Base-by-base conservation (phyloP, 2,888 invertebrate species). In the Uloborus plumipes region DNA sequence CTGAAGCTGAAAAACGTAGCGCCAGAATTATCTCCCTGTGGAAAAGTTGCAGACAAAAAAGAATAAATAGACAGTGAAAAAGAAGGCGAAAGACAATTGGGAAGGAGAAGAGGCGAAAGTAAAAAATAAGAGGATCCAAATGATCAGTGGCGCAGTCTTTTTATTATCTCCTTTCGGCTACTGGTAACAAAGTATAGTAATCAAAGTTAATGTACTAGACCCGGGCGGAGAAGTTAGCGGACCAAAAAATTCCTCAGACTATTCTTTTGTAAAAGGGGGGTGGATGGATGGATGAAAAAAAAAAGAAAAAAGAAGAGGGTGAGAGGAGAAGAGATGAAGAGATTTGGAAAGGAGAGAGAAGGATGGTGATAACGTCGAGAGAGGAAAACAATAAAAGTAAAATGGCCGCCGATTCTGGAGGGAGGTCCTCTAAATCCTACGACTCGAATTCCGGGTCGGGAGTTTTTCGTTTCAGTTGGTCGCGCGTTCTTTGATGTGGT, bases 191-290 rank as follows among this genome's bases (percentile, higher is more conserved):
- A 81, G 74, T 81, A 81, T 70, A 75, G 80, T 81, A 81, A 81
- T 81, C 80, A 81, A 81, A 81, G 80, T 81, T 81, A 81, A 81
- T 81, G 80, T 81, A 81, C 80, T 81, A 69, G 74, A 65, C 80
- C 74, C 74, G 7, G 50, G 49, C 69, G 74, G 70, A 69, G 65
- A 74, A 74, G 58, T 69, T 70, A 81, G 80, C 79, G 74, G 73
- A 74, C 80, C 74, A 81, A 81, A 81, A 81, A 81, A 74, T 74
- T 74, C 74, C 58, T 39, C 39, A 50, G 53, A 51, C 58, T 15
- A 7, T 39, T 11, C 62, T 76, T 67, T 77, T 77, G 69, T 76
- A 71, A 78, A 64, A 31, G 39, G 59, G 49, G 61, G 55, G 55
- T 16, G 53, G 53, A 76, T 67, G 61, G 55, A 39, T 16, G 53